Conservation (phyloP, 2,888 invertebrate species). For the Sturmia bella region DNA sequence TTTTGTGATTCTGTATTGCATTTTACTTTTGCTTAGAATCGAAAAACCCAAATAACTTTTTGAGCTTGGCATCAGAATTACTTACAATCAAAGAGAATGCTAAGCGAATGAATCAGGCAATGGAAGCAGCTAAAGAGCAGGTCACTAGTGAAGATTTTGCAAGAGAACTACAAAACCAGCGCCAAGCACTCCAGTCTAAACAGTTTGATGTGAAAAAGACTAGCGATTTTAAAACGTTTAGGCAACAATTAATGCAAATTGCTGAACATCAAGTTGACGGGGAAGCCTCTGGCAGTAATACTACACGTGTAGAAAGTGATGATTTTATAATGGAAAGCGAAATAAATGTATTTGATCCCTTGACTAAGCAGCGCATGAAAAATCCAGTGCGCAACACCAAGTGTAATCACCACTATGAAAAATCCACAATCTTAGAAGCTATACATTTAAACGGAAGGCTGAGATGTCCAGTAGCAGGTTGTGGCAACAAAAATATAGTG, state of each 20-base stretch:
- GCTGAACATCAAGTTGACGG: slow-evolving; percentile 24
- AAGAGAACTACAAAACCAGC: slow-evolving; percentile 46
- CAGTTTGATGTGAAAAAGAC: slow-evolving; percentile 66
- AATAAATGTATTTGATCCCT: slow-evolving; percentile 82
- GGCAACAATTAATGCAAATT: slow-evolving; percentile 63
- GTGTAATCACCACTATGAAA: slow-evolving; percentile 83
- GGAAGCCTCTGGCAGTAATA: neutral
- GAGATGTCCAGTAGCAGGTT: slow-evolving; percentile 82
- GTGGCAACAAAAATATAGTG: slow-evolving; percentile 82
- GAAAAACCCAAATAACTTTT: slow-evolving; percentile 62
- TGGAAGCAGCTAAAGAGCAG: slow-evolving; percentile 67
- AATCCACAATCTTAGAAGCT: slow-evolving; percentile 81
- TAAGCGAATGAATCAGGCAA: slow-evolving; percentile 51
- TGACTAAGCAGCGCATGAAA: slow-evolving; percentile 82
- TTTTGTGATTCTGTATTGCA: too few relatives aligned
- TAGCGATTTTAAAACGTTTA: slow-evolving; percentile 70
- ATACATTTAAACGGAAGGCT: slow-evolving; percentile 80
- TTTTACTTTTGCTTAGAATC: slow-evolving; percentile 59
- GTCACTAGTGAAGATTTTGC: slow-evolving; percentile 64
- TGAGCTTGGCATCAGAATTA: slow-evolving; percentile 62
- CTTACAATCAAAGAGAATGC: slow-evolving; percentile 65
- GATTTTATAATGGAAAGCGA: slow-evolving; percentile 74
- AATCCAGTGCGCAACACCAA: slow-evolving; percentile 83
- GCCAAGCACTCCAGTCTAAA: slow-evolving; percentile 43
- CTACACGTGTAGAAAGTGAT: slow-evolving; percentile 69